These are phyloP conservation scores for Phrixothrix hirtus DNA, from an alignment of 2,888 invertebrate species.

Conservation along the genomic window DNA sequence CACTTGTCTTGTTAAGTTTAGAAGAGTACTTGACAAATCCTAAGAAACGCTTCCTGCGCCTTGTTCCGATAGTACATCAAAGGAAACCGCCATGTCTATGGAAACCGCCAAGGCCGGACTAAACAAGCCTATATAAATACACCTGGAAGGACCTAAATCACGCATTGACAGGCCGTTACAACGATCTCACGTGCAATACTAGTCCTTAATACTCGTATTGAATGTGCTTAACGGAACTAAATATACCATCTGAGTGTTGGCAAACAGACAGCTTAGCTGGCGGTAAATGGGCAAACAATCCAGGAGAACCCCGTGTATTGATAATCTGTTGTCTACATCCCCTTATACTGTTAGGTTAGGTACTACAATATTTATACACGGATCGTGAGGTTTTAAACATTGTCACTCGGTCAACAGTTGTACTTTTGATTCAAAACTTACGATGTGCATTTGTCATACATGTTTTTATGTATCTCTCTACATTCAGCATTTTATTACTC, in stretches of 20 bases:
- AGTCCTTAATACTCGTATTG: constrained; percentile 28
- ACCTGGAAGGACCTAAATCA: constrained; percentile 55
- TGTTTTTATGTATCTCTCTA: constrained; percentile 30
- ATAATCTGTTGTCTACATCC: constrained; percentile 55
- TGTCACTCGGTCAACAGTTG: constrained; percentile 40
- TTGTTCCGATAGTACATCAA: constrained; percentile 44
- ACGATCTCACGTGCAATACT: constrained; percentile 37
- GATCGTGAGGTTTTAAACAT: constrained; percentile 47
- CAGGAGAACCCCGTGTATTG: constrained; percentile 48
- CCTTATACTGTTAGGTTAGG: constrained; percentile 49
- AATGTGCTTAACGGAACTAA: constrained; percentile 38
- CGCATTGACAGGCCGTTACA: constrained; percentile 49
- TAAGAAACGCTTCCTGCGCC: constrained; percentile 38
- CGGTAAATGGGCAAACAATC: constrained; percentile 57
- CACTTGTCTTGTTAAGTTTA: constrained; percentile 49
- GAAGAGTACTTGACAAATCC: constrained; percentile 34
- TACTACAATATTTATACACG: constrained; percentile 54
- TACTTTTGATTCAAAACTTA: constrained; percentile 26
- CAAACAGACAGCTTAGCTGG: constrained; percentile 55
- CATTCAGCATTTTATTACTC: constrained; percentile 33
- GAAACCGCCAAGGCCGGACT: constrained; percentile 41
- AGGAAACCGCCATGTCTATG: constrained; percentile 50
- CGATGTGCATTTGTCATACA: constrained; percentile 39
- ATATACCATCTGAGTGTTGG: constrained; percentile 48
- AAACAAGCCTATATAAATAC: constrained; percentile 51